phyloP scores from a whole-genome alignment of 1,140 invertebrate genomes.

The Caenorhabditis latens region DNA sequence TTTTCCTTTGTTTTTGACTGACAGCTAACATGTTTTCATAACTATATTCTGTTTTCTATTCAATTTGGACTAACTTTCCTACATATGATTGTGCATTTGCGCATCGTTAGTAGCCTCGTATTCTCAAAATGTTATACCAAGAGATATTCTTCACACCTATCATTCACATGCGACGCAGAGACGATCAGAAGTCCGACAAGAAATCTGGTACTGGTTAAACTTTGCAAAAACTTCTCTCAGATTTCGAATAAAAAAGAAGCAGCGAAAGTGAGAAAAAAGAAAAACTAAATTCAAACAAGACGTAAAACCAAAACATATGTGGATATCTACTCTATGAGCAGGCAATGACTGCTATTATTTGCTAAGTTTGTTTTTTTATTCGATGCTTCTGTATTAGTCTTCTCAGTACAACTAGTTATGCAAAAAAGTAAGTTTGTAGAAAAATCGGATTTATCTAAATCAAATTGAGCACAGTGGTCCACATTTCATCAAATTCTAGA shows the following conservation, averaged over 20 bases:
- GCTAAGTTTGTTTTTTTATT: conserved; percentile 7
- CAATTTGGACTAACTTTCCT: background rate
- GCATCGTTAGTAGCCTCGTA: background rate
- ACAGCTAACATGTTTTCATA: conserved; percentile 31
- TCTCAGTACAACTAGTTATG: background rate
- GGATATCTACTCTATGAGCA: background rate
- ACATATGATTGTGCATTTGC: background rate
- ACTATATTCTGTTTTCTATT: conserved; percentile 29
- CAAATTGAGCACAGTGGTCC: too few species aligned
- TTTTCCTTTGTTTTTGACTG: background rate
- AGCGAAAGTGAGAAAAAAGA: background rate
- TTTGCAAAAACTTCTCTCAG: background rate
- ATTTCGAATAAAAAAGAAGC: background rate
- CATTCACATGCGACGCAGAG: conserved; percentile 48
- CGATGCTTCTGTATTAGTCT: background rate
- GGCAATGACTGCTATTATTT: background rate
- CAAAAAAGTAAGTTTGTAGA: background rate
- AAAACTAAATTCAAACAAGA: conserved; percentile 43
- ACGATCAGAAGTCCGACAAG: background rate
- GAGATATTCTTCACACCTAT: conserved; percentile 52
- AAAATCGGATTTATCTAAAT: too few species aligned
- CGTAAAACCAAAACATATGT: conserved; percentile 45
- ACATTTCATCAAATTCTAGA: too few species aligned
- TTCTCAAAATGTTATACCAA: conserved; percentile 41
- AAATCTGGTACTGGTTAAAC: conserved; percentile 47